Evolutionary conservation across 2,113 vertebrate species (phyloP).

Genomic region (Austrofundulus limnaeus): DNA sequence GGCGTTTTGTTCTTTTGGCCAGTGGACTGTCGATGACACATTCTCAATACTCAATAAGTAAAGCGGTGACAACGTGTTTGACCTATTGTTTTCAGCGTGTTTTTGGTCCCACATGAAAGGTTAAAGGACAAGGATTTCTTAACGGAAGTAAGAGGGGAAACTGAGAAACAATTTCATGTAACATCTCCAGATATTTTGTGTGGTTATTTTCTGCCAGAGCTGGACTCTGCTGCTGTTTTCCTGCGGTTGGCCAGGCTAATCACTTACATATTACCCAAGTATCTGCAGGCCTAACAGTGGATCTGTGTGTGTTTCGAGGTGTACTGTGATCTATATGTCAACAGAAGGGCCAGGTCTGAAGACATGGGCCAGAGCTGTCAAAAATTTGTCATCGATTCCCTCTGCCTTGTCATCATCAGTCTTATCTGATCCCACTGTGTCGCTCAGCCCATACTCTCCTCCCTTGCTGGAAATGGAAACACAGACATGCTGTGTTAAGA

Average conservation of each 20-base stretch:
- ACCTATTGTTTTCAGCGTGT: conserved; percentile 36
- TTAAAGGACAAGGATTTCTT: conserved; percentile 52
- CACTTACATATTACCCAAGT: conserved; percentile 40
- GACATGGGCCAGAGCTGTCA: conserved; percentile 80
- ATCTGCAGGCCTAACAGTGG: conserved; percentile 28
- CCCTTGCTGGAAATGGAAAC: conserved; percentile 61
- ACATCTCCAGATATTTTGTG: conserved; percentile 8
- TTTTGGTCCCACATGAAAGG: conserved; percentile 34
- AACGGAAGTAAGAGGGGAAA: conserved; percentile 27
- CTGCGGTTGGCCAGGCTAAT: conserved; percentile 28
- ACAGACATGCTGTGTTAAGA: conserved; percentile 44
- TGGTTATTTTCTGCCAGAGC: conserved; percentile 4
- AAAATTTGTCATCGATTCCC: conserved; percentile 82
- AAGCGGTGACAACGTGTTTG: conserved; percentile 15
- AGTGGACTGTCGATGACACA: conserved; percentile 11
- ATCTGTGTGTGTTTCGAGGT: conserved; percentile 72
- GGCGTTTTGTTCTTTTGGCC: conserved; percentile 17
- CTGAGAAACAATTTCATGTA: conserved; percentile 12
- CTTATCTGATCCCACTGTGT: conserved; percentile 80
- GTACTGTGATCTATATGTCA: conserved; percentile 81
- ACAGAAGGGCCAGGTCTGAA: conserved; percentile 75
- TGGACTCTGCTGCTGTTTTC: background rate
- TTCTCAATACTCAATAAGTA: conserved; percentile 4
- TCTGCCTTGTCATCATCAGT: conserved; percentile 85
- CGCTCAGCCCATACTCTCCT: conserved; percentile 54